Evolutionary conservation across 1,140 invertebrate species (phyloP), one percentile per base, ranked within the genome.

Genomic region (Temnothorax curvispinosus): DNA sequence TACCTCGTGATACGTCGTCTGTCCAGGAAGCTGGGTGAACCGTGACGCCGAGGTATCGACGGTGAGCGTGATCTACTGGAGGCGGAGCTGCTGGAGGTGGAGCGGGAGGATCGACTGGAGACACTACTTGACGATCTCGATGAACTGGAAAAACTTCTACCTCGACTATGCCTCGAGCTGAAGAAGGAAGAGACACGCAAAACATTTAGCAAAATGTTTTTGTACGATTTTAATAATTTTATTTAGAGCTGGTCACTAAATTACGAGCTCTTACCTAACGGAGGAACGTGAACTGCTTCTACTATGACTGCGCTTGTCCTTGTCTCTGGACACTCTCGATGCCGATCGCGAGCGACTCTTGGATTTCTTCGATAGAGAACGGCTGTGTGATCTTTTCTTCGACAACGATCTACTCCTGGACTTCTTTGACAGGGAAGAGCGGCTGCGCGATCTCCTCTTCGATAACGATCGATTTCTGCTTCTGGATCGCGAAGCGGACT

Each of bases 1-100:
- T 96, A 99, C 98, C 98, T 99, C 71, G 98, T 99, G 89, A 99
- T 99, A 87, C 98, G 96, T 72, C 98, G 96, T 92, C 98, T 96
- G 93, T 99, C 98, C 52, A 99, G 95, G 95, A 99, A 99, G 93
- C 98, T 98, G 1, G 98, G 98, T 62, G 98, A 99, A 44, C 98
- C 98, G 89, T 97, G 97, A 87, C 98, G 96, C 65, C 98, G 96
- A 38, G 98, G 98, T 95, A 99, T 99, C 38, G 98, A 99, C 11
- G 97, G 97, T 62, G 98, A 98, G 75, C 98, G 96, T 58, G 97
- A 97, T 88, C 97, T 96, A 75, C 96, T 96, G 15, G 94, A 94
- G 72, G 88, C 93, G 85, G 94, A 94, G 52, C 92, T 94, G 41
- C 93, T 93, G 11, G 93, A 94, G 3, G 85, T 89, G 15, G 92